Evolutionary conservation across 2,113 vertebrate genomes (phyloP), one percentile per base, ranked within the genome.

Genomic region (Amblyornis subalaris): DNA sequence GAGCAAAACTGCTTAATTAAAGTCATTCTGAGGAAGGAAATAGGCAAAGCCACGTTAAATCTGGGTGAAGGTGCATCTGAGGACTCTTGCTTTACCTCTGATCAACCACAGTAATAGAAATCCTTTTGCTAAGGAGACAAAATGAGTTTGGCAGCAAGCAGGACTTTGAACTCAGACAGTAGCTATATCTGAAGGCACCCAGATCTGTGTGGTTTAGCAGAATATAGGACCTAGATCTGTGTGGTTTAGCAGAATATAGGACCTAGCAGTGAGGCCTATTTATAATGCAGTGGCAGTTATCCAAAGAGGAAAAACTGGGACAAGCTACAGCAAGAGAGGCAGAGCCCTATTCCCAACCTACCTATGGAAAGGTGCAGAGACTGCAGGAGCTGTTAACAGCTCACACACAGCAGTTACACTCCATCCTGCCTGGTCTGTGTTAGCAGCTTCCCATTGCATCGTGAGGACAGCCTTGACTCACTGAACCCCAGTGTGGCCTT

Each of bases 31-130:
- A 90, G 50, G 38, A 67, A 47, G 42, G 33, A 90, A 88, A 79
- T 11, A 65, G 40, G 66, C 78, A 94, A 81, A 85, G 71, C 26
- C 26, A 58, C 26, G 11, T 19, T 61, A 80, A 93, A 58, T 73
- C 40, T 90, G 57, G 48, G 83, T 87, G 84, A 92, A 84, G 69
- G 94, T 42, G 65, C 89, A 92, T 89, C 69, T 89, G 36, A 96
- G 92, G 94, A 89, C 53, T 80, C 65, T 53, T 58, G 29, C 62
- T 90, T 83, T 86, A 64, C 51, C 60, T 94, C 88, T 66, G 19
- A 70, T 65, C 66, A 80, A 80, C 65, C 64, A 75, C 65, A 86
- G 76, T 1, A 55, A 54, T 14, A 85, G 58, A 71, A 71, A 86
- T 19, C 53, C 38, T 85, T 71, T 33, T 33, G 55, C 90, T 62